These are phyloP conservation scores for Chorisops tibialis DNA, from an alignment of 2,888 invertebrate genomes.

Conservation along the genomic window DNA sequence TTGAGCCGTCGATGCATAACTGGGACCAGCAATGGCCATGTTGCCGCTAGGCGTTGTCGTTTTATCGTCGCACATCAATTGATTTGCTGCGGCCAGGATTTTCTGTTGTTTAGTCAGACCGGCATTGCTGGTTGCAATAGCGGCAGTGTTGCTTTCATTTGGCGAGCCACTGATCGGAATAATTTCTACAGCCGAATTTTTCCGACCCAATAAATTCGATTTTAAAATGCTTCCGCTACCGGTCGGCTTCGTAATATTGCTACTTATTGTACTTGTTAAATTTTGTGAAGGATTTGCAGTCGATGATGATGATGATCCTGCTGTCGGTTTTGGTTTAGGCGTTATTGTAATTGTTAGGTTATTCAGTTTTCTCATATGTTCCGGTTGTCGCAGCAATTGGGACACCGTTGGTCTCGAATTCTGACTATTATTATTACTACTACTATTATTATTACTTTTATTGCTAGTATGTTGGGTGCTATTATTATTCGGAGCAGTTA, in stretches of 20 bases:
- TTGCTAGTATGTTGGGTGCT: not conserved
- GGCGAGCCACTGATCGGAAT: slow-evolving; percentile 38
- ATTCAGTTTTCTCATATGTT: slow-evolving; percentile 1
- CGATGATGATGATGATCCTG: slow-evolving; percentile 7
- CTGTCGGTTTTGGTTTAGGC: slow-evolving; percentile 38
- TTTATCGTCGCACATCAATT: slow-evolving; percentile 41
- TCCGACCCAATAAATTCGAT: slow-evolving; percentile 41
- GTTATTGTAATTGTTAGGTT: slow-evolving; percentile 34
- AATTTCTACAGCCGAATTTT: slow-evolving; percentile 42
- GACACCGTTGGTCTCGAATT: not conserved
- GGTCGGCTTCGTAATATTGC: slow-evolving; percentile 7
- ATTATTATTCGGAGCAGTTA: not conserved
- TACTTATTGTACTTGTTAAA: slow-evolving; percentile 30
- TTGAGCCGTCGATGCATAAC: slow-evolving; percentile 19
- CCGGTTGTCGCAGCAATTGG: not conserved
- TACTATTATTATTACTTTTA: not conserved
- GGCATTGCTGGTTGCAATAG: not conserved
- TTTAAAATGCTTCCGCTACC: slow-evolving; percentile 44
- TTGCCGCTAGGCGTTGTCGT: slow-evolving; percentile 20
- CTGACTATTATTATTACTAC: not conserved
- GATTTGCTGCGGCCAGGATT: slow-evolving; percentile 46
- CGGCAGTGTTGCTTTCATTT: not conserved
- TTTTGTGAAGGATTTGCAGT: slow-evolving; percentile 31
- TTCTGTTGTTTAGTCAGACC: slow-evolving; percentile 46
- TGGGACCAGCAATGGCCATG: too few relatives aligned